Conservation (phyloP, 2,888 invertebrate genomes). For the Autographa pulchrina region DNA sequence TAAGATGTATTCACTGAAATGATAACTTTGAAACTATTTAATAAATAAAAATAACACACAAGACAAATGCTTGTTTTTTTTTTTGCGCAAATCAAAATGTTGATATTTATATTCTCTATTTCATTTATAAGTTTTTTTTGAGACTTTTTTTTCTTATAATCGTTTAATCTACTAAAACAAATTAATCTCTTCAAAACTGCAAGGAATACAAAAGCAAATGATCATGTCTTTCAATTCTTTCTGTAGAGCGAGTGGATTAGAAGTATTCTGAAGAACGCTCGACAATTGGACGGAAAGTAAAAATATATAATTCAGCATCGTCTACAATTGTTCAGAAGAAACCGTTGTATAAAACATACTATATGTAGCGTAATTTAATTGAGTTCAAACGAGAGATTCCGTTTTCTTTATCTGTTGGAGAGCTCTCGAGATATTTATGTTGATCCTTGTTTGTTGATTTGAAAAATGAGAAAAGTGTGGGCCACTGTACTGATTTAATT, state of each 20-base stretch:
- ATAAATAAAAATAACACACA: no score
- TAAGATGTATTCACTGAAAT: no score
- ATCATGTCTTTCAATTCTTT: constrained; percentile 63
- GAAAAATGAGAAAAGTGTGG: constrained; percentile 4
- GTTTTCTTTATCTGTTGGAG: constrained; percentile 19
- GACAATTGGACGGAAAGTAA: constrained; percentile 69
- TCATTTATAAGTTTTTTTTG: not conserved
- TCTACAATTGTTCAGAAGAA: constrained; percentile 62
- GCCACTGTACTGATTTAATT: not conserved
- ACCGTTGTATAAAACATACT: constrained; percentile 49
- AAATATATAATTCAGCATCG: constrained; percentile 71
- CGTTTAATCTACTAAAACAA: not conserved
- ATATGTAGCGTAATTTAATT: constrained; percentile 50
- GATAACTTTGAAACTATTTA: no score
- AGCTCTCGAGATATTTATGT: constrained; percentile 28
- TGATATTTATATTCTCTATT: no score
- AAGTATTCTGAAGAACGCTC: constrained; percentile 60
- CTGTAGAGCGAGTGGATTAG: constrained; percentile 65
- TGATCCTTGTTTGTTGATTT: constrained; percentile 26
- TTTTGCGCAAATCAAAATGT: no score
- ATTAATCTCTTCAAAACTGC: constrained; percentile 18
- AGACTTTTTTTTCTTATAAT: not conserved
- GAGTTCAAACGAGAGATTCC: constrained; percentile 26
- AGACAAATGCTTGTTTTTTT: no score
- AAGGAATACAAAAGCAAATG: constrained; percentile 30